phyloP scores from a whole-genome alignment of 2,113 vertebrate species.

The Alethe castanea region DNA sequence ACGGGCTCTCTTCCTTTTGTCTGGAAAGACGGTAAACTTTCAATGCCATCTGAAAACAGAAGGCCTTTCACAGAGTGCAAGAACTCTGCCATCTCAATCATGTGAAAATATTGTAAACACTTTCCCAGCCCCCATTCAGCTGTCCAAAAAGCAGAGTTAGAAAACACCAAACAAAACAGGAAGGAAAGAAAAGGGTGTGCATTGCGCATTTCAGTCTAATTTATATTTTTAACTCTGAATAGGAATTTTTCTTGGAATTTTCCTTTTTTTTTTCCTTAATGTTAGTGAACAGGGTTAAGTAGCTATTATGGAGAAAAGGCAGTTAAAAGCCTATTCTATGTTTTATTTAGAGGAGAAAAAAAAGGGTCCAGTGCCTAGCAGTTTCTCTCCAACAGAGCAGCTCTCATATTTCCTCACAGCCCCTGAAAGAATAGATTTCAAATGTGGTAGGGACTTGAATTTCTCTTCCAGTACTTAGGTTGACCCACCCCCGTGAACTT shows the following conservation, averaged over 20 bases:
- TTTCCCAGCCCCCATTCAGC: conserved; percentile 74
- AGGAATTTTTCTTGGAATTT: conserved; percentile 13
- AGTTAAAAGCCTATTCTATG: conserved; percentile 3
- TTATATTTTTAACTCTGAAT: conserved; percentile 29
- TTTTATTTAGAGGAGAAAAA: background rate
- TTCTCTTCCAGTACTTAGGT: background rate
- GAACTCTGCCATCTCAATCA: conserved; percentile 75
- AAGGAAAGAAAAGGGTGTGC: conserved; percentile 30
- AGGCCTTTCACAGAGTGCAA: conserved; percentile 71
- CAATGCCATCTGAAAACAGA: conserved; percentile 78
- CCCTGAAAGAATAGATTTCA: background rate
- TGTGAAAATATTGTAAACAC: conserved; percentile 79
- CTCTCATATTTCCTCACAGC: conserved; percentile 22
- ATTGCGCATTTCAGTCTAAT: background rate
- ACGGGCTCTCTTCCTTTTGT: conserved; percentile 77
- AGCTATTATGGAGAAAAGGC: background rate
- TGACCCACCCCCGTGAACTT: background rate
- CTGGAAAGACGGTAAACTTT: conserved; percentile 76
- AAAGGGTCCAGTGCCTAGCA: background rate
- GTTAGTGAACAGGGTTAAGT: background rate
- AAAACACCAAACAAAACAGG: conserved; percentile 60
- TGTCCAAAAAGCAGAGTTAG: conserved; percentile 60
- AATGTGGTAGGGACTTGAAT: background rate
- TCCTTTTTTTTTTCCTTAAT: background rate
- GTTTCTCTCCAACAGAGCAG: background rate